Evolutionary conservation across 2,113 vertebrate species (phyloP).

Genomic region (Scortum barcoo): DNA sequence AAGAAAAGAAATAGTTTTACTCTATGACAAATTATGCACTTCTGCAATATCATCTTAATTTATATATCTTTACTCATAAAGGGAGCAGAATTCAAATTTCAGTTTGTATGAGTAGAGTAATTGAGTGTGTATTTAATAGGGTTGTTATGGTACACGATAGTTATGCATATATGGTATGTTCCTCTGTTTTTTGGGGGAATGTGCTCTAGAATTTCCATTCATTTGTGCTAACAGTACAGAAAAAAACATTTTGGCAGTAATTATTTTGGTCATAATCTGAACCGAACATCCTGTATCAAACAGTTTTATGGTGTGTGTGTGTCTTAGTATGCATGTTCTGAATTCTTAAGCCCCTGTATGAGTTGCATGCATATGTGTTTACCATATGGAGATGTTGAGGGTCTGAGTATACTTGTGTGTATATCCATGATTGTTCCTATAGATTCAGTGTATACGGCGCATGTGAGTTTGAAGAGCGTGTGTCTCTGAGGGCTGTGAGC

Average conservation of each 20-base stretch:
- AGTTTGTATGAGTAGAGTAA: background rate
- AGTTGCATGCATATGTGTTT: conserved; percentile 1
- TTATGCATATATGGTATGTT: no score
- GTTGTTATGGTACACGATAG: no score
- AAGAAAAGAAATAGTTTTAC: no score
- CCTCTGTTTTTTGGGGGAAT: no score
- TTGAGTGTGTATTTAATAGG: background rate
- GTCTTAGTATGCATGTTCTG: background rate
- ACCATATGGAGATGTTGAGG: background rate
- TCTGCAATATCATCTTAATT: background rate
- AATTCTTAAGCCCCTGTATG: background rate
- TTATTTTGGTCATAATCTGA: no score
- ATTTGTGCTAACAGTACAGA: no score
- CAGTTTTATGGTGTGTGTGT: no score
- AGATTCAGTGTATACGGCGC: conserved; percentile 8
- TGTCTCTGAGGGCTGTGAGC: conserved; percentile 39
- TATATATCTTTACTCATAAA: background rate
- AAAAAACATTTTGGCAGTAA: no score
- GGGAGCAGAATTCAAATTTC: background rate
- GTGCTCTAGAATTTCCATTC: no score
- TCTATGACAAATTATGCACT: background rate
- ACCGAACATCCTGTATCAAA: no score
- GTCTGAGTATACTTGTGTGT: background rate
- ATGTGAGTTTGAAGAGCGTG: conserved; percentile 14
- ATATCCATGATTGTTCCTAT: conserved; percentile 20